These are phyloP conservation scores for Spea hammondii DNA, from an alignment of 2,797 vertebrate species.

Conservation along the genomic window DNA sequence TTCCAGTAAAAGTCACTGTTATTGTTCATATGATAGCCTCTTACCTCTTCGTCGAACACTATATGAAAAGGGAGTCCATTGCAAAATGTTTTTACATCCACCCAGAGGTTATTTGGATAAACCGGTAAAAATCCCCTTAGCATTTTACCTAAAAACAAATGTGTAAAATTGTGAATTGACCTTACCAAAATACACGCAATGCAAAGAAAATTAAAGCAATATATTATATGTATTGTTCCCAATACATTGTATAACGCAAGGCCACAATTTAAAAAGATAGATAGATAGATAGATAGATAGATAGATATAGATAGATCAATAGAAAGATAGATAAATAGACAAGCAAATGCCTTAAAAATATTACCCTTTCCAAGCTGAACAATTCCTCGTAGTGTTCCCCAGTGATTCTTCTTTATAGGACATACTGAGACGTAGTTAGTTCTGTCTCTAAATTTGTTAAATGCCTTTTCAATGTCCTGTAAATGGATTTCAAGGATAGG, in stretches of 20 bases:
- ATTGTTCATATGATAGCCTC: conserved; percentile 2
- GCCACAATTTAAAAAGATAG: too few relatives aligned
- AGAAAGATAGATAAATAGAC: too few relatives aligned
- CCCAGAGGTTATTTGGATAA: conserved; percentile 70
- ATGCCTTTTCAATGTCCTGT: conserved; percentile 61
- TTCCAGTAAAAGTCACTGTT: too few relatives aligned
- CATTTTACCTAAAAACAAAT: conserved; percentile 63
- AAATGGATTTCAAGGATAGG: conserved; percentile 40
- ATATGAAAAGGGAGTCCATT: conserved; percentile 77
- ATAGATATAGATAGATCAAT: too few relatives aligned
- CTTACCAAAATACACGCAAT: not conserved
- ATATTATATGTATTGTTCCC: too few relatives aligned
- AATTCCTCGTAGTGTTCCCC: conserved; percentile 70
- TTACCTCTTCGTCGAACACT: conserved; percentile 79
- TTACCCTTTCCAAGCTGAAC: conserved; percentile 71
- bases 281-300: too few relatives aligned
- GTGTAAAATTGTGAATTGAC: conserved; percentile 3
- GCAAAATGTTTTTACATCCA: conserved; percentile 75
- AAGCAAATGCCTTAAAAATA: not conserved
- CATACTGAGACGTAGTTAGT: conserved; percentile 54
- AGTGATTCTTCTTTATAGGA: conserved; percentile 67
- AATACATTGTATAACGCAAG: too few relatives aligned
- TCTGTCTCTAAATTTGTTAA: conserved; percentile 55
- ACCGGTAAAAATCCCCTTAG: conserved; percentile 70
- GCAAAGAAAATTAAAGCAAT: not conserved